phyloP scores from a whole-genome alignment of 35 echinoderm and acorn worm genomes.

The Chiridota heheva region DNA sequence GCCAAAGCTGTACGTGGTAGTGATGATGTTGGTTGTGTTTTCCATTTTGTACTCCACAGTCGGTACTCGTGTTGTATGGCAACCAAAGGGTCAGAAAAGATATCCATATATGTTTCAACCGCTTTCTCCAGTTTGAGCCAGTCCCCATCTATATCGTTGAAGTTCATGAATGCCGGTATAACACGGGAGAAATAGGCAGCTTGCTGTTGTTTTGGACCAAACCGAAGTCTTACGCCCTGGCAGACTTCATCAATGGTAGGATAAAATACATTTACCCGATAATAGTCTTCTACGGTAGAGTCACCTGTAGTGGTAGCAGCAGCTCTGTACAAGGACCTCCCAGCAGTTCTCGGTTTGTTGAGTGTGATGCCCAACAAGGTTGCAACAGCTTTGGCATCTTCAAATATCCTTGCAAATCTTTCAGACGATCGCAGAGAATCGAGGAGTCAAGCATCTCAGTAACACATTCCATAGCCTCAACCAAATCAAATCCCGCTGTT shows the following conservation, averaged over 20 bases:
- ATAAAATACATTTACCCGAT: not conserved
- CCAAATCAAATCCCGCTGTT: no score
- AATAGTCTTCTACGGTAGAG: not conserved
- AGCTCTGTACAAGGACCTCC: not conserved
- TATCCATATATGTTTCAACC: slow-evolving; percentile 2
- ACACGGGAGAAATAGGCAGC: slow-evolving; percentile 4
- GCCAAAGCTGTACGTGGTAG: not conserved
- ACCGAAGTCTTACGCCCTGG: not conserved
- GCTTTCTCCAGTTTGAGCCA: slow-evolving; percentile 21
- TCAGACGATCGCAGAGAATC: not conserved
- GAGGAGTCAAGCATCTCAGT: no score
- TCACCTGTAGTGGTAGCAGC: not conserved
- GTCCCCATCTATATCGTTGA: slow-evolving; percentile 5
- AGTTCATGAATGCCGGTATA: slow-evolving; percentile 21
- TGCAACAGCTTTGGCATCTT: not conserved
- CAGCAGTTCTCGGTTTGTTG: not conserved
- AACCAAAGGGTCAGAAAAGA: not conserved
- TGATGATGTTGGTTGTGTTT: not conserved
- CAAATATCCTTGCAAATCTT: not conserved
- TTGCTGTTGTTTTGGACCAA: slow-evolving; percentile 10
- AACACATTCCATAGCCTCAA: no score
- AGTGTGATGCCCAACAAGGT: not conserved
- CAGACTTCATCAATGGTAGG: not conserved
- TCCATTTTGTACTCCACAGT: no score
- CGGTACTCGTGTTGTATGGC: slow-evolving; percentile 2